These are phyloP conservation scores for Callithrix jacchus DNA, from an alignment of 2,113 vertebrate species.

Conservation along the genomic window DNA sequence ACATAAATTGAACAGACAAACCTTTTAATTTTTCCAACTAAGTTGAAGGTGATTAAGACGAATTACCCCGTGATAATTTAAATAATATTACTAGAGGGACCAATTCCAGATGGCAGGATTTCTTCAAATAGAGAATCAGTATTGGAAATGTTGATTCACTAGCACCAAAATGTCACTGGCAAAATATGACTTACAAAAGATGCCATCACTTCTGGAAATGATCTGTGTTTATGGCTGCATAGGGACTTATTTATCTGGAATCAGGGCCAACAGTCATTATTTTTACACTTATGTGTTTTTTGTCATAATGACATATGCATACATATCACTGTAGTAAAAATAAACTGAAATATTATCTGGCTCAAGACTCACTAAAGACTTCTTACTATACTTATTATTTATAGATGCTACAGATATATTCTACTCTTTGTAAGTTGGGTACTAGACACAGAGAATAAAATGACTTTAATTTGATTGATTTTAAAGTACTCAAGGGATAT, in stretches of 20 bases:
- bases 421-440: neutral
- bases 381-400: neutral
- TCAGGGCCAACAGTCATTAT: neutral
- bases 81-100: slow-evolving; percentile 17
- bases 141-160: slow-evolving; percentile 15
- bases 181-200: slow-evolving; percentile 12
- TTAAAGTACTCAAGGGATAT: neutral
- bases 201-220: neutral
- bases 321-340: neutral
- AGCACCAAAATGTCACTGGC: slow-evolving; percentile 35
- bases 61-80: neutral
- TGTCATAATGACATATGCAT: neutral
- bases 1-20: neutral
- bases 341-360: neutral
- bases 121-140: slow-evolving; percentile 32
- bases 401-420: neutral
- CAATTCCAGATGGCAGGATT: slow-evolving; percentile 50
- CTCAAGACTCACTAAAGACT: neutral
- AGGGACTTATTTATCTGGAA: neutral
- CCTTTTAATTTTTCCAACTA: slow-evolving; percentile 42
- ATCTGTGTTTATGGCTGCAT: neutral
- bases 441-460: neutral
- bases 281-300: neutral
- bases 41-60: slow-evolving; percentile 44
- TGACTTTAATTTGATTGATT: neutral